These are phyloP conservation scores for Semaprochilodus insignis DNA, from an alignment of 2,797 vertebrate genomes.

Conservation along the genomic window DNA sequence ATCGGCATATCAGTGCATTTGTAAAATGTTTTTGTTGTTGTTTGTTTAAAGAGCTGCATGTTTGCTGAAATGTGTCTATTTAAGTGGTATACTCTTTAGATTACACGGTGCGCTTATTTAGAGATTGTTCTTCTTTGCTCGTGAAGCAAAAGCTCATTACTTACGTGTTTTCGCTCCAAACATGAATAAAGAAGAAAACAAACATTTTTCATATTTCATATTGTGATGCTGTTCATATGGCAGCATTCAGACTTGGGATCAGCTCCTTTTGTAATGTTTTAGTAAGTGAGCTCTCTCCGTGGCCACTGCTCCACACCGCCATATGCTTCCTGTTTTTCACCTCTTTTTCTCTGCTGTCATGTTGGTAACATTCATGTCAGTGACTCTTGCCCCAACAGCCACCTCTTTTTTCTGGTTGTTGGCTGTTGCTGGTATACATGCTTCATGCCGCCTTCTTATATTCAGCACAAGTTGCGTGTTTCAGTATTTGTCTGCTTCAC, in stretches of 20 bases:
- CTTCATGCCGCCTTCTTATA: constrained; percentile 1
- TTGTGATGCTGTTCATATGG: background rate
- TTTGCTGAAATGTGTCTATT: too few relatives aligned
- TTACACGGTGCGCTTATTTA: too few relatives aligned
- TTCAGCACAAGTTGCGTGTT: background rate
- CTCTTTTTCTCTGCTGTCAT: constrained; percentile 25
- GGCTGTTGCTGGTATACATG: constrained; percentile 1
- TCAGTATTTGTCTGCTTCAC: background rate
- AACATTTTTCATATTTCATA: background rate
- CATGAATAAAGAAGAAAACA: background rate
- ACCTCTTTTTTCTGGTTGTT: constrained; percentile 3
- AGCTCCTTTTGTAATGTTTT: background rate
- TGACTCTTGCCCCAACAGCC: constrained; percentile 8
- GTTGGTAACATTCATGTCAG: constrained; percentile 1
- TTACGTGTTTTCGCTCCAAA: too few relatives aligned
- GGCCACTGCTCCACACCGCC: constrained; percentile 26
- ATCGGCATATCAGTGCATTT: too few relatives aligned
- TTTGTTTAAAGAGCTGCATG: too few relatives aligned
- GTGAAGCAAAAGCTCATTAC: background rate
- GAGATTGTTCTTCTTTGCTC: background rate
- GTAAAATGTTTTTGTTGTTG: too few relatives aligned
- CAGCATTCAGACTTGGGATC: background rate
- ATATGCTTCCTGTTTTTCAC: constrained; percentile 51
- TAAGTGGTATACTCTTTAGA: too few relatives aligned
- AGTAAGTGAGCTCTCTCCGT: constrained; percentile 2